phyloP scores from a whole-genome alignment of 2,113 vertebrate species.

The Malurus cyaneus region DNA sequence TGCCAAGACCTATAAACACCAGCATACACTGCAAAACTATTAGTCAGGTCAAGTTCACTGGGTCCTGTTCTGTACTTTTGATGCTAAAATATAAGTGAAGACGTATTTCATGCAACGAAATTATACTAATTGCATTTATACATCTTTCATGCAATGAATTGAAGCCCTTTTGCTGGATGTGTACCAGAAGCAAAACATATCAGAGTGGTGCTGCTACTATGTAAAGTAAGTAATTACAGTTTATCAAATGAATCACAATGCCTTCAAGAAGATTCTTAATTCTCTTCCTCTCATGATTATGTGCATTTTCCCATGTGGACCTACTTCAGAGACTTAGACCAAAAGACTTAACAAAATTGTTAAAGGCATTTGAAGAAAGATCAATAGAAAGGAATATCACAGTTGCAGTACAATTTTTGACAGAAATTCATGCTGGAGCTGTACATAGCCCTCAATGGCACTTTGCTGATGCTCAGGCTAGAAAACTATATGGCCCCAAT shows the following conservation, averaged over 20 bases:
- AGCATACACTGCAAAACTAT: not conserved
- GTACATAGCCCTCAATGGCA: fast-evolving
- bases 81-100: not conserved
- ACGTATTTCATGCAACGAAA: not conserved
- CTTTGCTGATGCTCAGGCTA: not conserved
- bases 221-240: not conserved
- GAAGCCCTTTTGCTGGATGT: not conserved
- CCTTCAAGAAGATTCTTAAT: not conserved
- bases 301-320: not conserved
- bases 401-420: not conserved
- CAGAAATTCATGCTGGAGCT: not conserved
- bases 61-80: not conserved
- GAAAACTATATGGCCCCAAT: not conserved
- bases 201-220: not conserved
- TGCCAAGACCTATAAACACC: not conserved
- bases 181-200: not conserved
- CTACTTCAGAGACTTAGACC: not conserved
- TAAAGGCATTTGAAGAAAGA: not conserved
- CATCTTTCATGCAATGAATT: not conserved
- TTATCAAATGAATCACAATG: not conserved
- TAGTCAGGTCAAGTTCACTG: not conserved
- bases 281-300: not conserved
- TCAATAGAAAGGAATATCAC: not conserved
- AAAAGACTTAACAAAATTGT: not conserved
- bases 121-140: not conserved